These are phyloP conservation scores for Andrena haemorrhoa DNA, from an alignment of 2,888 invertebrate species.

Conservation along the genomic window DNA sequence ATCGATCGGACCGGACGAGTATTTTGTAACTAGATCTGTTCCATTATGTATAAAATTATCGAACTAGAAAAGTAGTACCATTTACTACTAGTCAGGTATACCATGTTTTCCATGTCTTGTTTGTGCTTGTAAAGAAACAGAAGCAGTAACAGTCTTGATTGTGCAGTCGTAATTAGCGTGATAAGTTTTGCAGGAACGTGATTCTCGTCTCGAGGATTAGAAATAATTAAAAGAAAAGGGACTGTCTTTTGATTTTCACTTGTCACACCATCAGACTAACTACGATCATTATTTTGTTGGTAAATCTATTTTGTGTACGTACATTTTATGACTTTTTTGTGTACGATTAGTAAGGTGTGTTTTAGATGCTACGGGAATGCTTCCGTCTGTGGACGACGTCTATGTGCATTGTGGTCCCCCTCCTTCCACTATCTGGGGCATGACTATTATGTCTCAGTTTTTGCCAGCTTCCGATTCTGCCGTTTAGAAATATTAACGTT, in stretches of 20 bases:
- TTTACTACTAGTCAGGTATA: background rate
- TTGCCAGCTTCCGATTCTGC: conserved; percentile 74
- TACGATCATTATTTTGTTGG: conserved; percentile 68
- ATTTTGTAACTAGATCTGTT: background rate
- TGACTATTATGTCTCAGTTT: conserved; percentile 81
- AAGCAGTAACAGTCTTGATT: background rate
- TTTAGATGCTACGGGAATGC: conserved; percentile 84
- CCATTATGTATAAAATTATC: background rate
- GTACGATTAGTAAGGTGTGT: conserved; percentile 83
- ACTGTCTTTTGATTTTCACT: conserved; percentile 17
- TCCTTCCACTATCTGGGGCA: conserved; percentile 82
- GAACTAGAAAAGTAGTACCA: conserved; percentile 11
- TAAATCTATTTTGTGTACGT: conserved; percentile 74
- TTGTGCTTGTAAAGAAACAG: background rate
- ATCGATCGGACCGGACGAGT: background rate
- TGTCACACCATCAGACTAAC: conserved; percentile 41
- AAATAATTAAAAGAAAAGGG: background rate
- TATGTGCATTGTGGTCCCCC: conserved; percentile 83
- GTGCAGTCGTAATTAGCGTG: background rate
- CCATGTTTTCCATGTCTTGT: background rate
- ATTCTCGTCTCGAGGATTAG: conserved; percentile 3
- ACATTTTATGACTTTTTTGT: conserved; percentile 78
- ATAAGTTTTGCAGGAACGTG: conserved; percentile 5
- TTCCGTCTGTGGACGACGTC: conserved; percentile 84
- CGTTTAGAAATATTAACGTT: background rate